phyloP scores from a whole-genome alignment of 2,113 vertebrate species.

The Hassar affinis region DNA sequence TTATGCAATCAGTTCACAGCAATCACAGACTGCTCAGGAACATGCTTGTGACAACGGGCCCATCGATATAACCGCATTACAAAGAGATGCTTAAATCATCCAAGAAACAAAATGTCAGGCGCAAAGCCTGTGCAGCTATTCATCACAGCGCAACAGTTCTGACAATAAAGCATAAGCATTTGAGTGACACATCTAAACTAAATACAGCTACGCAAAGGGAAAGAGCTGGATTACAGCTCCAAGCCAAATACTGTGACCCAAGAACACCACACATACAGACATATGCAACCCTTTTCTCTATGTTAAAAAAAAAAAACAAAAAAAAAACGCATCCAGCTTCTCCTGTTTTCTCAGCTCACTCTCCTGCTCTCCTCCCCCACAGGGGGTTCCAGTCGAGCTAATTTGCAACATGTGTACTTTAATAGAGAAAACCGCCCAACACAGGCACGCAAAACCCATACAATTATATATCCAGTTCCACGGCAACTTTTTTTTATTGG shows the following conservation, averaged over 20 bases:
- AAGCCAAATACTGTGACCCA: not conserved
- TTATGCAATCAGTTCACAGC: not conserved
- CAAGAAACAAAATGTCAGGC: constrained; percentile 31
- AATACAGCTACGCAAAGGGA: constrained; percentile 25
- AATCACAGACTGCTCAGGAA: not conserved
- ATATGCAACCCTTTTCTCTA: constrained; percentile 59
- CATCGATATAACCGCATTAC: constrained; percentile 17
- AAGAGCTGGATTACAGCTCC: not conserved
- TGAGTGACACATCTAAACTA: constrained; percentile 2
- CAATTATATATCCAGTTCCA: constrained; percentile 70
- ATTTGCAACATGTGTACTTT: constrained; percentile 75
- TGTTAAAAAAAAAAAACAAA: constrained; percentile 38
- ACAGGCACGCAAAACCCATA: constrained; percentile 70
- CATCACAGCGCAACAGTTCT: not conserved
- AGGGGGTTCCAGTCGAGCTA: constrained; percentile 59
- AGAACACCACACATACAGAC: constrained; percentile 32
- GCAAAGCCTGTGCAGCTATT: not conserved
- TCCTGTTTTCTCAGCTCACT: constrained; percentile 56
- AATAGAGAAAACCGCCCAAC: constrained; percentile 57
- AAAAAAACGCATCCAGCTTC: constrained; percentile 50
- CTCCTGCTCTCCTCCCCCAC: constrained; percentile 41
- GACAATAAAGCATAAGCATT: constrained; percentile 28
- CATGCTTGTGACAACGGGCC: not conserved
- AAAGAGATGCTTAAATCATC: constrained; percentile 19
- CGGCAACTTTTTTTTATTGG: constrained; percentile 66